These are phyloP conservation scores for Sterna hirundo DNA, from an alignment of 2,113 vertebrate genomes.

Conservation along the genomic window DNA sequence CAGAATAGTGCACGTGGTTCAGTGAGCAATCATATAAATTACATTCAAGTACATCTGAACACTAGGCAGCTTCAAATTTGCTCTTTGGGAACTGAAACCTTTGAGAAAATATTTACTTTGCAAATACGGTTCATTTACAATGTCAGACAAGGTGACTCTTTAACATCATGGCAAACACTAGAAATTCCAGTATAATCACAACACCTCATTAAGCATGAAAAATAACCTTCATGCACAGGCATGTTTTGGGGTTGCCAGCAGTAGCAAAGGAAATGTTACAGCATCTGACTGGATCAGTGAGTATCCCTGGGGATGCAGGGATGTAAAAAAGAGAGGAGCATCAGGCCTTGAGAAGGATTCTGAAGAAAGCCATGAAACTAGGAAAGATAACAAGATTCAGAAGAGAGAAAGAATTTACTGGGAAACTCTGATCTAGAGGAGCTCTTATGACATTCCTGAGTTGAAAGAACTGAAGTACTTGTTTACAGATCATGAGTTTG, in stretches of 20 bases:
- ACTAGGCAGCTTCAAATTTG: conserved; percentile 1
- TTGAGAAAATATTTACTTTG: conserved; percentile 61
- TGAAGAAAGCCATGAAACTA: not conserved
- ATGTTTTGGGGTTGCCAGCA: not conserved
- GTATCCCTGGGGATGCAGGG: not conserved
- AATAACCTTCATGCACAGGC: not conserved
- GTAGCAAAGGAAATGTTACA: not conserved
- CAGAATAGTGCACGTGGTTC: not conserved
- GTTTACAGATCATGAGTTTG: not conserved
- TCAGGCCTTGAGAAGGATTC: not conserved
- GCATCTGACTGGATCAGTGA: not conserved
- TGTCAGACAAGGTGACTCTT: conserved; percentile 32
- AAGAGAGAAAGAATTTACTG: not conserved
- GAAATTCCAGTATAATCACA: conserved; percentile 34
- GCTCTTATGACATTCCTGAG: not conserved
- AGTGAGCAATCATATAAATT: not conserved
- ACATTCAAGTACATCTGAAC: not conserved
- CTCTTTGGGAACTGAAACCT: conserved; percentile 31
- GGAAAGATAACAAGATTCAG: not conserved
- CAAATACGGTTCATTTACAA: conserved; percentile 27
- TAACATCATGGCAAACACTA: conserved; percentile 24
- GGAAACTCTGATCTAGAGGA: not conserved
- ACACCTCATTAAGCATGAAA: conserved; percentile 22
- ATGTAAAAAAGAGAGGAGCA: not conserved
- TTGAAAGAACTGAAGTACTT: not conserved